Conservation (phyloP, 2,888 invertebrate genomes). For the Pediacus dermestoides region DNA sequence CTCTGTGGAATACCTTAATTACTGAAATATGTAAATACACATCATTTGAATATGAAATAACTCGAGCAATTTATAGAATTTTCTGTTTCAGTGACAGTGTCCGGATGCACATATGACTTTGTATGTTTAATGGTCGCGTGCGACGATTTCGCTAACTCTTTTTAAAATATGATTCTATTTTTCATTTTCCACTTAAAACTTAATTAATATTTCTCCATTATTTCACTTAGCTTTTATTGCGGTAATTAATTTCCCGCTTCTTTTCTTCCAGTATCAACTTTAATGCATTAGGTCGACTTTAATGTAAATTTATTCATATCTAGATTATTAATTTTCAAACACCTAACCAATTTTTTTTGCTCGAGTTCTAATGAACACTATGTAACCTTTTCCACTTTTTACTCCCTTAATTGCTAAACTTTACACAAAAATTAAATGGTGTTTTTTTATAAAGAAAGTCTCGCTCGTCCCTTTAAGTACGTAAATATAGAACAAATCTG, state of each 20-base stretch:
- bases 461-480: too few species aligned
- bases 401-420: too few species aligned
- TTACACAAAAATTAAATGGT: too few species aligned
- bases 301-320: too few species aligned
- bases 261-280: not conserved
- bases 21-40: slow-evolving; percentile 47
- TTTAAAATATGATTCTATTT: slow-evolving; percentile 8
- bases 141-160: slow-evolving; percentile 17
- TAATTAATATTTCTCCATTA: slow-evolving; percentile 2
- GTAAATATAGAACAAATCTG: too few species aligned
- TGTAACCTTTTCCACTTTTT: too few species aligned
- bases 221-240: not conserved
- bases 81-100: slow-evolving; percentile 34
- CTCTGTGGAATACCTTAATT: slow-evolving; percentile 43
- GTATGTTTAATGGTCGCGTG: slow-evolving; percentile 33
- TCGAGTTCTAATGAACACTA: too few species aligned
- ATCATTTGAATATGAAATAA: slow-evolving; percentile 45
- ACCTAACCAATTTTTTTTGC: too few species aligned
- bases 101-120: slow-evolving; percentile 39
- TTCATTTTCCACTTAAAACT: slow-evolving; percentile 1
- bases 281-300: too few species aligned
- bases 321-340: too few species aligned
- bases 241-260: slow-evolving; percentile 2
- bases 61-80: slow-evolving; percentile 41
- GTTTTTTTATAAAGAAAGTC: too few species aligned